Evolutionary conservation across 2,113 vertebrate species (phyloP), one percentile per base, ranked within the genome.

Genomic region (Burhinus oedicnemus): DNA sequence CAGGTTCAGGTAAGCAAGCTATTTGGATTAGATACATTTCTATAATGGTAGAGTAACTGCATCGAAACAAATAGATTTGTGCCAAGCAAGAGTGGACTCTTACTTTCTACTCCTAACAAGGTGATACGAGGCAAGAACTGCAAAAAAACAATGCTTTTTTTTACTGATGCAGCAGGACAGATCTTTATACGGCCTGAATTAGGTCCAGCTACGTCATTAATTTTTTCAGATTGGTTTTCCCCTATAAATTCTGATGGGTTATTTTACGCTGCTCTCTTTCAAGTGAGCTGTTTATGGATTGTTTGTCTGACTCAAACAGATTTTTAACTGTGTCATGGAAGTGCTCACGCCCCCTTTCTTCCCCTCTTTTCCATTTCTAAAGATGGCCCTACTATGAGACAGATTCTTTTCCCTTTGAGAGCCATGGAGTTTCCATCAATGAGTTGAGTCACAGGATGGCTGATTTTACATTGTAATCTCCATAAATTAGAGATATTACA

Each of bases 1-100:
- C 78, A 98, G 90, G 13, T 98, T 97, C 93, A 98, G 97, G 91
- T 83, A 98, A 98, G 34, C 7, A 34, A 22, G 7, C 8, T 87
- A 42, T 44, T 65, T 79, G 49, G 38, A 54, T 83, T 98, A 98
- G 74, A 34, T 15, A 75, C 3, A 12, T 38, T 77, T 69, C 45
- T 22, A 5, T 23, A 74, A 62, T 0, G 1, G 45, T 25, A 25
- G 23, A 77, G 51, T 51, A 85, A 62, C 8, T 62, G 6, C 29
- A 36, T 3, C 30, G 47, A 87, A 90, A 90, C 12, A 44, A 69
- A 65, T 16, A 77, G 13, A 36, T 44, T 52, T 71, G 36, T 20
- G 72, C 14, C 36, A 77, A 87, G 23, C 11, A 80, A 80, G 25
- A 74, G 8, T 3, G 1, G 5, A 47, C 18, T 74, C 23, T 42